Evolutionary conservation across 2,888 invertebrate genomes (phyloP).

Genomic region (Rhamphomyia laevipes): DNA sequence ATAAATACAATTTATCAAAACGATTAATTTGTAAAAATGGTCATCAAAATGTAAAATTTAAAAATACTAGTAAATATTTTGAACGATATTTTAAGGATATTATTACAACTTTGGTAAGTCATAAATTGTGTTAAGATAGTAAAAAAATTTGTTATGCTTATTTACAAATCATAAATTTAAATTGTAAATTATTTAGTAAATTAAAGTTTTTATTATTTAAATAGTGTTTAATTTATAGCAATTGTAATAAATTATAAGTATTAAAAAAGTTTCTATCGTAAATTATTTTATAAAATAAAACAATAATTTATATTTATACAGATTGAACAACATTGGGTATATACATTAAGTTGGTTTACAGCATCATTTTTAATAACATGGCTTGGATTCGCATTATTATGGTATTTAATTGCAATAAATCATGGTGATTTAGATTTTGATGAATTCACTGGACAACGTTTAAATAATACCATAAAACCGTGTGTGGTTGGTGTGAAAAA

Average conservation of each 20-base stretch:
- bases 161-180: background rate
- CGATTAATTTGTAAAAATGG: constrained; percentile 35
- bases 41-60: constrained; percentile 29
- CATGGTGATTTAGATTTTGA: constrained; percentile 65
- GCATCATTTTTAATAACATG: constrained; percentile 74
- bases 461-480: constrained; percentile 37
- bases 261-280: too few relatives aligned
- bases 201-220: too few relatives aligned
- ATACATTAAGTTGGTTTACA: constrained; percentile 76
- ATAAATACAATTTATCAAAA: background rate
- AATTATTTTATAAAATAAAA: background rate
- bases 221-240: constrained; percentile 5
- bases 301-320: constrained; percentile 14
- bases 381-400: constrained; percentile 65
- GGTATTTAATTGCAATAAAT: constrained; percentile 62
- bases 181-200: background rate
- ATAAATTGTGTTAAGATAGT: background rate
- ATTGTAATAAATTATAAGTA: too few relatives aligned
- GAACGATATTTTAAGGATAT: constrained; percentile 67
- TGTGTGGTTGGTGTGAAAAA: constrained; percentile 49
- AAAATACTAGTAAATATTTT: constrained; percentile 46
- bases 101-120: constrained; percentile 79
- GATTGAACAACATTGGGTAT: constrained; percentile 72
- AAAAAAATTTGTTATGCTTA: background rate
- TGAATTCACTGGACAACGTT: constrained; percentile 33